These are phyloP conservation scores for Tachyglossus aculeatus DNA, from an alignment of 2,797 vertebrate species.

Conservation along the genomic window DNA sequence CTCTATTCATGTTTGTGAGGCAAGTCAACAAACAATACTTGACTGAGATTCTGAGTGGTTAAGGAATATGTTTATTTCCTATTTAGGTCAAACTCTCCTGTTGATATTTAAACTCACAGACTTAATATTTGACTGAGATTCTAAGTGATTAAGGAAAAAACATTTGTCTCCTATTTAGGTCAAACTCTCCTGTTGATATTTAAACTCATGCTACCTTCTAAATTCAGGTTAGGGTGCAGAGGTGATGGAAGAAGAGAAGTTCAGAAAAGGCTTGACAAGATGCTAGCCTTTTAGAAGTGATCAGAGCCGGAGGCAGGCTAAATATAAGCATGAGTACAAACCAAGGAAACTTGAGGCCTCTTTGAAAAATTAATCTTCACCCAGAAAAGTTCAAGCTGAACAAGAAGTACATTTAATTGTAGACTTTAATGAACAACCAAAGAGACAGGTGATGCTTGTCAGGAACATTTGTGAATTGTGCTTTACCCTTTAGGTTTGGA, in stretches of 20 bases:
- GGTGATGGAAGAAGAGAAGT: neutral
- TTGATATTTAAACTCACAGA: constrained; percentile 25
- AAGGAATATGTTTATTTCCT: constrained; percentile 48
- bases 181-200: constrained; percentile 33
- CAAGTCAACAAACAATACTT: constrained; percentile 57
- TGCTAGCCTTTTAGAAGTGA: constrained; percentile 18
- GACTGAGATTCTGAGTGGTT: constrained; percentile 38
- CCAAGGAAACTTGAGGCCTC: constrained; percentile 19
- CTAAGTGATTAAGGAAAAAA: neutral
- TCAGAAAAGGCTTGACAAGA: neutral
- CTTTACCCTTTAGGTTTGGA: neutral
- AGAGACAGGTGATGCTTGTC: neutral
- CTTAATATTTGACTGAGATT: neutral
- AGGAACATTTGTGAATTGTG: neutral
- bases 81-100: constrained; percentile 30
- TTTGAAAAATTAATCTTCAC: constrained; percentile 45
- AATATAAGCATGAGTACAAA: neutral
- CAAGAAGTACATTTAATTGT: neutral
- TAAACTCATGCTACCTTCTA: too few relatives aligned
- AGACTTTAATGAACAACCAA: constrained; percentile 26
- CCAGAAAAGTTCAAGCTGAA: constrained; percentile 10
- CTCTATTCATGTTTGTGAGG: constrained; percentile 38
- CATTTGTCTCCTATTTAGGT: constrained; percentile 32
- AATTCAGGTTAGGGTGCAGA: neutral
- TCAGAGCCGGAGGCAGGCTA: constrained; percentile 11